Evolutionary conservation across 2,888 invertebrate genomes (phyloP).

Genomic region (Apeira syringaria): DNA sequence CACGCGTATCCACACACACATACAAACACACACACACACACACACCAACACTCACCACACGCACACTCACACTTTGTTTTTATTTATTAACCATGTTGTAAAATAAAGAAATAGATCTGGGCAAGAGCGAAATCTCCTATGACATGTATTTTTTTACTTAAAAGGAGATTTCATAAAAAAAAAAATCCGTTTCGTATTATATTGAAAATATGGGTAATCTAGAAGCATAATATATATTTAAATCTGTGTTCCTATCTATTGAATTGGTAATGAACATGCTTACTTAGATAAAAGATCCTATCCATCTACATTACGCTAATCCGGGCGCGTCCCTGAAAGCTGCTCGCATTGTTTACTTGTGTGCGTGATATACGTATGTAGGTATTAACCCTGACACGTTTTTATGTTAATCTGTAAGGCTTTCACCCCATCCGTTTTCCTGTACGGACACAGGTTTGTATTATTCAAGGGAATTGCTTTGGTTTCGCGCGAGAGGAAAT

Average conservation of each 20-base stretch:
- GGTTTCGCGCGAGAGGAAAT: not conserved
- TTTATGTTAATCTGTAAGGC: conserved; percentile 17
- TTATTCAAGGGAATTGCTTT: conserved; percentile 8
- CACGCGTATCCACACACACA: no score
- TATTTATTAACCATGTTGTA: no score
- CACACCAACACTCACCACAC: no score
- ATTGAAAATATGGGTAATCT: no score
- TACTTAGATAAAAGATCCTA: conserved; percentile 16
- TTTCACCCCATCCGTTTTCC: conserved; percentile 8
- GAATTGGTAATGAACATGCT: conserved; percentile 19
- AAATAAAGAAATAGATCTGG: no score
- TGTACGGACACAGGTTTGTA: not conserved
- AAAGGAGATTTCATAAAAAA: no score
- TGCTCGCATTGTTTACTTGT: conserved; percentile 15
- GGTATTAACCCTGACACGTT: conserved; percentile 4
- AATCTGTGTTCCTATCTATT: conserved; percentile 9
- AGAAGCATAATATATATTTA: no score
- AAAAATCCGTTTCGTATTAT: no score
- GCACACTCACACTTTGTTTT: no score
- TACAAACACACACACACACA: no score
- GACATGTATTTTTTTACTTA: no score
- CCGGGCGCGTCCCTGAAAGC: conserved; percentile 11
- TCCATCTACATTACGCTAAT: conserved; percentile 16
- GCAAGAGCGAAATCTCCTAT: no score
- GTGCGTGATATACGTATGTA: not conserved